These are phyloP conservation scores for Drepana arcuata DNA, from an alignment of 1,140 invertebrate genomes.

Conservation along the genomic window DNA sequence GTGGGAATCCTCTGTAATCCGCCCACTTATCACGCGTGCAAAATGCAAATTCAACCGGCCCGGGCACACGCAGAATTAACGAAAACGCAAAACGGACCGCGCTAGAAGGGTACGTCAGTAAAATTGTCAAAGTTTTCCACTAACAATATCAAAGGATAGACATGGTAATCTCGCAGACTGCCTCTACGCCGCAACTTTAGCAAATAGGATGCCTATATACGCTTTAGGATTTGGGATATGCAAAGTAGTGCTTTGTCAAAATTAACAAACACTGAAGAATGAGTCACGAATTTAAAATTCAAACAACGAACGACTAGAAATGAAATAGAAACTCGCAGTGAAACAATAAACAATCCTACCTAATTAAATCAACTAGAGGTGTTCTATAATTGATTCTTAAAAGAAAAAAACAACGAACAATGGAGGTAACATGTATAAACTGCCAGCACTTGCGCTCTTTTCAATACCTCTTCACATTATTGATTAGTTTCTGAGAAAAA, in stretches of 20 bases:
- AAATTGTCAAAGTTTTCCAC: conserved; percentile 56
- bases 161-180: conserved; percentile 28
- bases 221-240: no score
- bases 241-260: no score
- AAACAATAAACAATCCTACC: conserved; percentile 18
- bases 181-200: no score
- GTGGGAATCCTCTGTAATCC: conserved; percentile 67
- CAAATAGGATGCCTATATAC: no score
- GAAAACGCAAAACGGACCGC: conserved; percentile 42
- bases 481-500: conserved; percentile 59
- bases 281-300: conserved; percentile 10
- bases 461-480: conserved; percentile 57
- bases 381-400: conserved; percentile 23
- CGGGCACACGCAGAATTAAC: conserved; percentile 58
- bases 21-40: conserved; percentile 69
- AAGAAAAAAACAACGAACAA: conserved; percentile 23
- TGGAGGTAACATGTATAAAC: conserved; percentile 36
- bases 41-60: conserved; percentile 63
- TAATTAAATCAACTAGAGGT: conserved; percentile 20
- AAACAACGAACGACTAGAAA: conserved; percentile 7
- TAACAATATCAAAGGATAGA: conserved; percentile 35
- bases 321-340: conserved; percentile 19
- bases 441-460: conserved; percentile 42
- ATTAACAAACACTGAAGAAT: no score
- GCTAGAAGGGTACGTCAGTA: conserved; percentile 32